Evolutionary conservation across 23 tunicate species (phyloP), one percentile per base, ranked within the genome.

Genomic region (Halocynthia aurantium): DNA sequence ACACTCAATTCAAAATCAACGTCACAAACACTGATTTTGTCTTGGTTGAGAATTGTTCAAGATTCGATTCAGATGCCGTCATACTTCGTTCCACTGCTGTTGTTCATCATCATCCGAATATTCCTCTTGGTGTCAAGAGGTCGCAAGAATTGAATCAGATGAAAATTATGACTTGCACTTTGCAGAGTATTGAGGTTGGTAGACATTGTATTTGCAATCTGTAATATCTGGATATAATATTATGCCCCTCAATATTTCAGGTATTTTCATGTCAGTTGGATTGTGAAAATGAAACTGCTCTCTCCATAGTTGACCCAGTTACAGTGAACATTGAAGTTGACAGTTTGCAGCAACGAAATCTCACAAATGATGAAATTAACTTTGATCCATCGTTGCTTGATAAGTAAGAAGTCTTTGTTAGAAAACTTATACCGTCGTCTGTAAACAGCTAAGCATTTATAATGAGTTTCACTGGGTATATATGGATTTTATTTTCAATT

Each of bases 1-100:
- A 74, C 5, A 64, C 58, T 6, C 81, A 82, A 63, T 50, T 96
- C 55, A 89, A 81, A 52, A 19, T 87, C 54, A 86, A 80, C 81
- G 78, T 96, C 69, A 86, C 96, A 54, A 72, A 86, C 57, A 96
- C 99, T 18, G 99, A 96, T 79, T 96, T 96, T 72, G 96, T 96
- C 8, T 55, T 96, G 52, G 75, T 87, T 20, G 84, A 90, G 52
- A 84, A 85, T 58, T 7, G 75, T 50, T 58, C 86, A 8, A 12
- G 62, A 6, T 13, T 83, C 6, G 88, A 90, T 55, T 83, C 96
- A 10, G 87, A 89, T 67, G 99, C 93, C 22, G 85, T 96, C 75
- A 96, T 89, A 10, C 83, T 96, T 62, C 91, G 96, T 9, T 76
- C 86, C 60, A 96, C 99, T 7, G 88, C 96, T 15, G 93, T 96